These are phyloP conservation scores for Parambassis ranga DNA, from an alignment of 2,797 vertebrate species.

Conservation along the genomic window DNA sequence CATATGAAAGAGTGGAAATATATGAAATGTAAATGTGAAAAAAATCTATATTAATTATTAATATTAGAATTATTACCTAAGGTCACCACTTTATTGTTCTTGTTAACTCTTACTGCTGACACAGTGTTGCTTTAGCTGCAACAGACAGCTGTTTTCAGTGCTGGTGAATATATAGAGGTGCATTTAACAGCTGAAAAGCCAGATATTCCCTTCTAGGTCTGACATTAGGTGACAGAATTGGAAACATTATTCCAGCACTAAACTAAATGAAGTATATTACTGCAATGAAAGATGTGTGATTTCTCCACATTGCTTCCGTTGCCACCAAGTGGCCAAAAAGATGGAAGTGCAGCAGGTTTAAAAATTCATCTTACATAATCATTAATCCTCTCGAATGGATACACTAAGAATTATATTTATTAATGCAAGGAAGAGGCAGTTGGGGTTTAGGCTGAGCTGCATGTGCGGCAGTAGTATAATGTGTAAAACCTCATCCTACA, in stretches of 20 bases:
- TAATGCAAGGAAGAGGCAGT: not conserved
- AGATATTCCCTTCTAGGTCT: not conserved
- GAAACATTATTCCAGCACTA: too few relatives aligned
- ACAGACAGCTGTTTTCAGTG: not conserved
- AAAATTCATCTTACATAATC: not conserved
- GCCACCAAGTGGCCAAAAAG: slow-evolving; percentile 1
- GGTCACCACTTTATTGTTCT: too few relatives aligned
- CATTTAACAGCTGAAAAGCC: not conserved
- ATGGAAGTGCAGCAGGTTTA: not conserved
- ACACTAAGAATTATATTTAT: not conserved
- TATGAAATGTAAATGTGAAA: too few relatives aligned
- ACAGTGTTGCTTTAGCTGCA: not conserved
- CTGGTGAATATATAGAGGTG: not conserved
- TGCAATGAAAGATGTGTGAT: too few relatives aligned
- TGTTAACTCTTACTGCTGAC: not conserved
- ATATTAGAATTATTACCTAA: too few relatives aligned
- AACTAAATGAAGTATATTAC: not conserved
- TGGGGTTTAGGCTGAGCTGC: not conserved
- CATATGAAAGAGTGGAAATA: too few relatives aligned
- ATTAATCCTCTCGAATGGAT: not conserved
- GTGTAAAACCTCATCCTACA: not conserved
- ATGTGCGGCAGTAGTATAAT: not conserved
- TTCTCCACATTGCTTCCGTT: not conserved
- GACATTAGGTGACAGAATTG: too few relatives aligned
- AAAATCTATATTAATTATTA: too few relatives aligned